Evolutionary conservation across 2,113 vertebrate species (phyloP).

Genomic region (Lichenostomus cassidix): DNA sequence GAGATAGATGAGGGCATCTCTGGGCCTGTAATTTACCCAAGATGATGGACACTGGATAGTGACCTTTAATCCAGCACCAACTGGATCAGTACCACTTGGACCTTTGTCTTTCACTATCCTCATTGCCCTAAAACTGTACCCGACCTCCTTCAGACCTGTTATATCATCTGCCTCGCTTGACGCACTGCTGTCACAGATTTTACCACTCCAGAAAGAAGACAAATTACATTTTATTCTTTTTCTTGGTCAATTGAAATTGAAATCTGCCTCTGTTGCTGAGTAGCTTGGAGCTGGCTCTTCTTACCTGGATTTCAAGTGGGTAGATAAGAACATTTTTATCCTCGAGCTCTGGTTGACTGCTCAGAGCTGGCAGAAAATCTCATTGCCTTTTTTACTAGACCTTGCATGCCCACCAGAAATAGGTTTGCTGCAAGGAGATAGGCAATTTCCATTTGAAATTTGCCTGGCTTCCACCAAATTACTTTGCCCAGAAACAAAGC

Average conservation of each 20-base stretch:
- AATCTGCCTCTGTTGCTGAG: neutral
- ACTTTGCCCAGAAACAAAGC: neutral
- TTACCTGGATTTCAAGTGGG: neutral
- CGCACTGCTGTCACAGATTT: neutral
- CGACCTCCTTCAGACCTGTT: neutral
- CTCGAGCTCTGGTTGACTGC: neutral
- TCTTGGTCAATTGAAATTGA: neutral
- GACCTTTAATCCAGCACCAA: neutral
- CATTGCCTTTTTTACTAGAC: neutral
- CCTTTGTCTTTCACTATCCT: neutral
- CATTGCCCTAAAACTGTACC: neutral
- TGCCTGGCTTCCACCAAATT: neutral
- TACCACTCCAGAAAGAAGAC: neutral
- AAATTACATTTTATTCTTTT: neutral
- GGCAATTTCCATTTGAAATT: neutral
- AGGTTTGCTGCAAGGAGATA: neutral
- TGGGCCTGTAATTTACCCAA: neutral
- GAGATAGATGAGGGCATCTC: neutral
- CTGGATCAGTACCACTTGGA: neutral
- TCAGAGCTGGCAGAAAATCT: neutral
- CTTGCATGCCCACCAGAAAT: neutral
- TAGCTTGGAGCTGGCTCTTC: neutral
- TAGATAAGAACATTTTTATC: neutral
- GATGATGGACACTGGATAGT: neutral
- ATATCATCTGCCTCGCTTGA: neutral